Percentiles rank a stretch among this genome's conserved stretches.
These are phyloP conservation scores for Podarcis cretensis DNA, from an alignment of 2,113 vertebrate genomes.

Conservation along the genomic window DNA sequence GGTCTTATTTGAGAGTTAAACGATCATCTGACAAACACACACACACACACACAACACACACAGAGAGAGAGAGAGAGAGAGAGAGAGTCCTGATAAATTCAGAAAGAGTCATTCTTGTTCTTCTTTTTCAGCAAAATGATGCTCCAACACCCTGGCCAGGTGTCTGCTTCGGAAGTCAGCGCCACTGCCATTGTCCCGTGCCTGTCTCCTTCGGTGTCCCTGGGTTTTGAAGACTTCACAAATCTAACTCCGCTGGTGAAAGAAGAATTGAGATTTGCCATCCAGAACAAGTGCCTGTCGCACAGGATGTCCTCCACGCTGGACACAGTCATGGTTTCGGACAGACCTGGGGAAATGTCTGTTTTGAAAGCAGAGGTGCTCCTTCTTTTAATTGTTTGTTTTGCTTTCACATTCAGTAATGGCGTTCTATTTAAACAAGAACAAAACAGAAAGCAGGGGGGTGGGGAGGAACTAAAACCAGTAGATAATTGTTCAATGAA, in stretches of 20 bases:
- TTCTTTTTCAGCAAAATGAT: conserved; percentile 89
- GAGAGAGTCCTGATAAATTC: conserved; percentile 16
- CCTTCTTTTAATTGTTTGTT: background rate
- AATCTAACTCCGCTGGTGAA: conserved; percentile 91
- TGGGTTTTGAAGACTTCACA: conserved; percentile 94
- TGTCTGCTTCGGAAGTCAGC: conserved; percentile 91
- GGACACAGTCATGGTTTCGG: conserved; percentile 82
- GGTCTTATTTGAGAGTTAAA: background rate
- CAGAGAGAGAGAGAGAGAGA: too few species aligned
- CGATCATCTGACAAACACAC: background rate
- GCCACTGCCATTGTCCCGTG: conserved; percentile 92
- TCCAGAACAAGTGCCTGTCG: conserved; percentile 89
- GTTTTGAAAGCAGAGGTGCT: conserved; percentile 83
- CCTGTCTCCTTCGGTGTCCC: conserved; percentile 88
- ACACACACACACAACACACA: too few species aligned
- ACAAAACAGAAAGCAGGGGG: background rate
- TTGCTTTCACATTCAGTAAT: background rate
- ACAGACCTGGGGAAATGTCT: conserved; percentile 71
- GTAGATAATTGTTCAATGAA: background rate
- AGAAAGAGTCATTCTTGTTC: conserved; percentile 39
- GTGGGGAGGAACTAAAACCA: background rate
- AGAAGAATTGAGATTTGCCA: conserved; percentile 92
- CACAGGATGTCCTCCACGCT: conserved; percentile 81
- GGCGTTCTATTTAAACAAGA: background rate
- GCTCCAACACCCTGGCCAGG: conserved; percentile 91